phyloP scores from a whole-genome alignment of 2,888 invertebrate genomes.

The Acleris literana region DNA sequence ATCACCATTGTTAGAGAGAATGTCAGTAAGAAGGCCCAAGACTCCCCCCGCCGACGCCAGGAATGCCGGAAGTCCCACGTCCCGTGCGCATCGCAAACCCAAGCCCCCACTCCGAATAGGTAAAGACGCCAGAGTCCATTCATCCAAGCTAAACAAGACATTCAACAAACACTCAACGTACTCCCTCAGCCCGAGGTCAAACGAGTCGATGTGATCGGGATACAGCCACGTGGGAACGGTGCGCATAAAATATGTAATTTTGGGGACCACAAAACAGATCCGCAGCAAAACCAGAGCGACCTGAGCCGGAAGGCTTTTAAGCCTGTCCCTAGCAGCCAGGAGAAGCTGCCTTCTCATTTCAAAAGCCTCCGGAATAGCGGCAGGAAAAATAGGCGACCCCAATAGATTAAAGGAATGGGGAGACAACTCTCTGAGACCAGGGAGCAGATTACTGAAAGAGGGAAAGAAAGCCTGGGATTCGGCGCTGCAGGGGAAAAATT shows the following conservation, averaged over 20 bases:
- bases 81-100: slow-evolving; percentile 4
- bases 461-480: no score
- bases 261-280: slow-evolving; percentile 13
- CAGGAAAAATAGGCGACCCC: slow-evolving; percentile 13
- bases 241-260: slow-evolving; percentile 8
- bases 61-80: no score
- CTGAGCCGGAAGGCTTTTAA: slow-evolving; percentile 7
- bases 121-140: background rate
- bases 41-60: no score
- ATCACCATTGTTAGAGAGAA: background rate
- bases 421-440: background rate
- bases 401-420: slow-evolving; percentile 5
- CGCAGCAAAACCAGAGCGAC: slow-evolving; percentile 12
- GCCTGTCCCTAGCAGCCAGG: background rate
- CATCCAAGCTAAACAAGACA: background rate
- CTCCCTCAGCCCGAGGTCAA: background rate
- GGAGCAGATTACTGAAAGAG: no score
- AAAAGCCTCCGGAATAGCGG: slow-evolving; percentile 12
- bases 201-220: background rate
- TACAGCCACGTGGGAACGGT: slow-evolving; percentile 11
- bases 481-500: no score
- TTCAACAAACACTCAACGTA: background rate
- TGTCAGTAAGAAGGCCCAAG: background rate
- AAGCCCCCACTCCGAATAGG: slow-evolving; percentile 8
- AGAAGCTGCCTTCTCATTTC: slow-evolving; percentile 8